Evolutionary conservation across 53 echinoderm and acorn worm genomes (phyloP).

Genomic region (Paracentrotus lividus): DNA sequence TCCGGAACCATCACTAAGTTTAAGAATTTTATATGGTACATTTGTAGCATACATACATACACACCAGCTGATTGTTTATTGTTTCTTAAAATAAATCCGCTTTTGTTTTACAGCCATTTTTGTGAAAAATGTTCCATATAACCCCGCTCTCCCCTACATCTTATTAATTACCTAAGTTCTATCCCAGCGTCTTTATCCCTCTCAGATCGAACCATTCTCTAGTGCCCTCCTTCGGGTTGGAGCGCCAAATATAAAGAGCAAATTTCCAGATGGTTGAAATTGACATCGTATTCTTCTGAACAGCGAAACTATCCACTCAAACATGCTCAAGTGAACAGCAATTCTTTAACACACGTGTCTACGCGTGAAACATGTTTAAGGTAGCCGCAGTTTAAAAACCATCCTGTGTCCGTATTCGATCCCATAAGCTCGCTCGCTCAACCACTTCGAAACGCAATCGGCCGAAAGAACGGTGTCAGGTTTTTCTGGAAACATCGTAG

Average conservation of each 20-base stretch:
- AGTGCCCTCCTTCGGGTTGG: neutral
- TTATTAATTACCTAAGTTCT: no score
- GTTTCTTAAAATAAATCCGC: no score
- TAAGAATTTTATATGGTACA: no score
- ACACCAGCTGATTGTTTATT: no score
- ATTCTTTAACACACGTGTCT: neutral
- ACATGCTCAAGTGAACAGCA: conserved; percentile 40
- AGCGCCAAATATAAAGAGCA: conserved; percentile 10
- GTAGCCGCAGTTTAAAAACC: neutral
- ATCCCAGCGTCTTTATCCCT: no score
- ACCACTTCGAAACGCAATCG: neutral
- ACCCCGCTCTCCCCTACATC: no score
- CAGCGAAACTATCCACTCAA: neutral
- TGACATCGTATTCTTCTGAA: neutral
- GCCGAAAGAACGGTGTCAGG: conserved; percentile 27
- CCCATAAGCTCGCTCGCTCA: conserved; percentile 8
- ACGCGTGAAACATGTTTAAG: conserved; percentile 1
- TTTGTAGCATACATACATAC: no score
- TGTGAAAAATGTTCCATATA: no score
- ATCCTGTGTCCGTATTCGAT: neutral
- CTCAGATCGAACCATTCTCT: neutral
- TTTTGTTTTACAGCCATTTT: no score
- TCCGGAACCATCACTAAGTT: no score
- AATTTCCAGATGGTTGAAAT: conserved; percentile 30
- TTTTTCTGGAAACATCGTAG: conserved; percentile 34